Base-by-base conservation (phyloP, 2,113 vertebrate species). In the Rhea americana region DNA sequence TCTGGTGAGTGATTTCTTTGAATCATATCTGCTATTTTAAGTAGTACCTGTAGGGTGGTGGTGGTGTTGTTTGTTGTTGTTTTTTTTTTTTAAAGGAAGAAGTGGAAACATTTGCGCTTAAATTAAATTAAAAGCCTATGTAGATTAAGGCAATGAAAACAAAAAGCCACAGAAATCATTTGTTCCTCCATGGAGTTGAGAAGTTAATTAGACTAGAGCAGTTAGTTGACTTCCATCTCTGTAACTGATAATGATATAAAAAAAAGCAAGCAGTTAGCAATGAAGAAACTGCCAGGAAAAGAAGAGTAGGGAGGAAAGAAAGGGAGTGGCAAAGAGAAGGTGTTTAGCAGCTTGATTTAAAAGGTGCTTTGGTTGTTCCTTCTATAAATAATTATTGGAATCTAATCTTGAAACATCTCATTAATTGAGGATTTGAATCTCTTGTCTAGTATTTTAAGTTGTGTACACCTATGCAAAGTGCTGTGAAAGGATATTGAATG, bases 1-100 rank as follows among this genome's bases (percentile, higher is more conserved):
- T 99, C 97, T 99, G 99, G 99, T 99, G 96, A 93, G 95, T 90
- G 24, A 30, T 30, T 85, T 80, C 43, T 89, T 91, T 84, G 53
- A 18, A 10, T 39, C 78, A 9, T 37, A 13, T 45, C 43, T 81
- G 45, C n/a, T 87, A 1, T 85, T 76, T 84, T 87, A 73, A 82
- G 58, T 72, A 13, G 9, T 53, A 32, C 0, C 19, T 78, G 16
- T 10, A 73, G 17, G 5, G n/a, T 35, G 35, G 35, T 35, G 35
- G 35, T 35, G 35, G 35, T 35, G 35, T 5, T 35, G n/a, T 35
- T 35, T 35, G 35, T 35, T 35, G n/a, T 41, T 43, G 11, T 43
- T 43, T 43, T 43, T 43, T 8, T 72, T 72, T 85, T 75, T 43
- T 32, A 16, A 58, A 58, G 3, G 58, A 77, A 47, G 37, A 62